Evolutionary conservation across 2,797 vertebrate species (phyloP), one percentile per base, ranked within the genome.

Genomic region (Poliocrania exsul): DNA sequence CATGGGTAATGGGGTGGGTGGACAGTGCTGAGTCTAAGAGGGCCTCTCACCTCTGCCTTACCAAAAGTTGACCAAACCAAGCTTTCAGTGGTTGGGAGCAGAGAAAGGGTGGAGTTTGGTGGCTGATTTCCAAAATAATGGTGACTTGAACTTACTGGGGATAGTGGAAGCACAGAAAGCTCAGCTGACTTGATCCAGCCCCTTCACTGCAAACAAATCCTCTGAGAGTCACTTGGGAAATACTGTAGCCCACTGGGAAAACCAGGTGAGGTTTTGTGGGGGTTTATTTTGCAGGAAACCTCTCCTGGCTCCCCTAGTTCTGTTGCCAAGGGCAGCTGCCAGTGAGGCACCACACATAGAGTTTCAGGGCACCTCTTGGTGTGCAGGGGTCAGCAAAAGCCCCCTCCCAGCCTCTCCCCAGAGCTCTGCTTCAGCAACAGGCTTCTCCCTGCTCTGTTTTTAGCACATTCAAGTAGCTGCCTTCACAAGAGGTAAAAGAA

Each of bases 401-500:
- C 91, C 93, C 85, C 37, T 95, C 75, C 72, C 66, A 42, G 31
- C 28, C 49, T 81, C 51, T 72, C 53, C 64, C 35, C 58, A 5
- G 21, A 64, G 72, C 42, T 40, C 58, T 8, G 20, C 75, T 66
- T 54, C 77, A 77, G 85, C 10, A 0, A 35, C 3, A 4, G 79
- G 4, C 81, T 94, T 28, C 16, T 47, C 80, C 58, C 58, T 50
- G 90, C 88, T 90, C 93, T 51, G 86, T 89, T 96, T 94, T 96
- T 92, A 95, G 96, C 91, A 67, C 88, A 69, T 83, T 78, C 75
- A 81, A 92, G 86, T 86, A 85, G 92, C 92, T 81, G 88, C 71
- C 86, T 94, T 92, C 69, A 90, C 83, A 74, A 89, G 94, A 90
- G 93, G 93, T 90, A 94, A 96, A 81, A 64, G 61, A 96, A 92